phyloP scores from a whole-genome alignment of 2,888 invertebrate genomes.

The Pristionchus exspectatus region DNA sequence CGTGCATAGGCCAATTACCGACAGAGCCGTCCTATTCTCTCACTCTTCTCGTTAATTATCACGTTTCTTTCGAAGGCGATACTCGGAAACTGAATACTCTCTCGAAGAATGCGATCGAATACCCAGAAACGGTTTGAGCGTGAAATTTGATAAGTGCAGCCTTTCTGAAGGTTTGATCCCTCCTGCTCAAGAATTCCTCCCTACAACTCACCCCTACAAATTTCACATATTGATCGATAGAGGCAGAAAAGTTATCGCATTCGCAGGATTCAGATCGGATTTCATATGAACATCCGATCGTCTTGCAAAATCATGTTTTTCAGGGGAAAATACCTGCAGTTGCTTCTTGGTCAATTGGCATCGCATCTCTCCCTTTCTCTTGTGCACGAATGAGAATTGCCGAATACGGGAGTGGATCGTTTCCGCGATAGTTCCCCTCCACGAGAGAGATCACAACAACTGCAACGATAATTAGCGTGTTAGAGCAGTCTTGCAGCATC shows the following conservation, averaged over 20 bases:
- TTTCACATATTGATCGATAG: too few species aligned
- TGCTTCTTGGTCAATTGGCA: slow-evolving; percentile 52
- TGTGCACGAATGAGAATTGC: not conserved
- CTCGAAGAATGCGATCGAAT: not conserved
- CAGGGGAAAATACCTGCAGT: not conserved
- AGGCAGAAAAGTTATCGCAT: too few species aligned
- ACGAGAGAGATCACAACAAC: slow-evolving; percentile 50
- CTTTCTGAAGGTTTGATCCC: too few species aligned
- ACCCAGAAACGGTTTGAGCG: not conserved
- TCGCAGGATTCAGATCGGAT: too few species aligned
- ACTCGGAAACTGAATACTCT: not conserved
- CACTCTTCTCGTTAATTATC: not conserved
- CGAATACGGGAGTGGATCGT: slow-evolving; percentile 53
- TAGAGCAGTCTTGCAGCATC: not conserved
- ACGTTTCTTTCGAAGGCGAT: not conserved
- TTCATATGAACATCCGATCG: too few species aligned
- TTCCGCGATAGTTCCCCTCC: slow-evolving; percentile 19
- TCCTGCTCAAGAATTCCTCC: too few species aligned
- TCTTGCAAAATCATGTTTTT: not conserved
- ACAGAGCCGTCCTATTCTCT: not conserved
- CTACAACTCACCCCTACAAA: too few species aligned
- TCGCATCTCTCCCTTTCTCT: slow-evolving; percentile 34
- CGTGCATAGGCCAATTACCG: not conserved
- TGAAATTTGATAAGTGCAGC: not conserved
- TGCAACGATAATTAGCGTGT: not conserved